Evolutionary conservation across 2,113 vertebrate genomes (phyloP), one percentile per base, ranked within the genome.

Genomic region (Passer domesticus): DNA sequence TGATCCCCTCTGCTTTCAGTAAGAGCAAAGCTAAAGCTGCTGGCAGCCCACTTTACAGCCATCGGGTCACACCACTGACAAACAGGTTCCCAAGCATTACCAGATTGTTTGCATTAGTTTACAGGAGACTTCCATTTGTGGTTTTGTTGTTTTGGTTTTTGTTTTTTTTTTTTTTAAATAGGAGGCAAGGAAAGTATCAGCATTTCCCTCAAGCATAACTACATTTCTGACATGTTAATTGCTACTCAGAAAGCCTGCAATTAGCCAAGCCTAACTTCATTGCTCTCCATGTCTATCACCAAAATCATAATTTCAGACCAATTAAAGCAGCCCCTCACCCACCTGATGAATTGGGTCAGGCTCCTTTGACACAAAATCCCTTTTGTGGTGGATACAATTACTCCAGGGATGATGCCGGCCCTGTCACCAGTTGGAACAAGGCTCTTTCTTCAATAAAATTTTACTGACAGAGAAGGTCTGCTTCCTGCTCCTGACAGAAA

Each of bases 61-160:
- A 56, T 16, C 1, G 1, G 78, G 85, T 72, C 95, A 96, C 23
- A 4, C 41, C 62, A 63, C 64, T 41, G 59, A 52, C 87, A 87
- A 94, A 88, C 77, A 92, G 91, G 89, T 94, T 95, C 73, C 76
- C 22, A 87, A 92, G 77, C 81, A 70, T 12, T 37, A 90, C 78
- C 90, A 92, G 75, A 92, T 35, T 94, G 82, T 85, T 95, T 94
- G 90, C 73, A 89, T 94, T 94, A 91, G 50, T 89, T 85, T 92
- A 90, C 76, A 79, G 60, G 78, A 94, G 79, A 88, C 50, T 96
- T 94, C 53, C 79, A 94, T 77, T 83, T 87, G 89, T 77, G 77
- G 78, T 58, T 79, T 47, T 18, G n/a, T 46, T 76, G 47, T 22
- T 82, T 60, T 27, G n/a, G 41, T 8, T 28, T 7, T 10, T n/a